Evolutionary conservation across 30 jellyfish, hydroid and myxozoan species (phyloP).

Genomic region (Chironex yamaguchii): DNA sequence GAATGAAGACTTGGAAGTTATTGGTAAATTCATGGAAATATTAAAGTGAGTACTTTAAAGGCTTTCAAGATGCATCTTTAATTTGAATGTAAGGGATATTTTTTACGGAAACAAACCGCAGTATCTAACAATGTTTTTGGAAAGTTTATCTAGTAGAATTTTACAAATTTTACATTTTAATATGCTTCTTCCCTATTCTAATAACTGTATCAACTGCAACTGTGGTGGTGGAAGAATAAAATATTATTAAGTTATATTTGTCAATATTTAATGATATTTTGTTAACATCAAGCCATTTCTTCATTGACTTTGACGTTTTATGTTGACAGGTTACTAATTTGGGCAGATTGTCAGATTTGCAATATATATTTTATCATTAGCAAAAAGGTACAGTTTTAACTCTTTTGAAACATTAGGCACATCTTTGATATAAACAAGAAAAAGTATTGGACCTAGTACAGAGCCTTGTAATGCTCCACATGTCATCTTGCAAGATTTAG

Average conservation of each 20-base stretch:
- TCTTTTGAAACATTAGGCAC: slow-evolving; percentile 60
- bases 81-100: too few relatives aligned
- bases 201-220: slow-evolving; percentile 13
- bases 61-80: too few relatives aligned
- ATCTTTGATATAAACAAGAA: slow-evolving; percentile 60
- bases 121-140: slow-evolving; percentile 28
- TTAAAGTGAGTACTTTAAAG: too few relatives aligned
- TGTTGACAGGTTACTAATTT: background rate
- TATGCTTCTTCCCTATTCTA: slow-evolving; percentile 34
- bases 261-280: slow-evolving; percentile 23
- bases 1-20: too few relatives aligned
- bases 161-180: slow-evolving; percentile 2
- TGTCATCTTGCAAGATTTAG: background rate
- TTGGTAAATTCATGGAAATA: too few relatives aligned
- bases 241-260: slow-evolving; percentile 30
- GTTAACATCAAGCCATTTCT: slow-evolving; percentile 41
- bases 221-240: slow-evolving; percentile 33
- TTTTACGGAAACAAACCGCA: slow-evolving; percentile 28
- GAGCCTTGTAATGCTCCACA: slow-evolving; percentile 57
- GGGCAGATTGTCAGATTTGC: slow-evolving; percentile 30
- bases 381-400: slow-evolving; percentile 44
- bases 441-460: slow-evolving; percentile 63
- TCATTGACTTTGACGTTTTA: slow-evolving; percentile 6
- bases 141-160: slow-evolving; percentile 53
- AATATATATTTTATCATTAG: slow-evolving; percentile 63